A percentile compares a stretch with the other conserved stretches of the same genome.
These are phyloP conservation scores for Drosophila aff. DNA, from an alignment of 1,140 invertebrate genomes.

Conservation along the genomic window DNA sequence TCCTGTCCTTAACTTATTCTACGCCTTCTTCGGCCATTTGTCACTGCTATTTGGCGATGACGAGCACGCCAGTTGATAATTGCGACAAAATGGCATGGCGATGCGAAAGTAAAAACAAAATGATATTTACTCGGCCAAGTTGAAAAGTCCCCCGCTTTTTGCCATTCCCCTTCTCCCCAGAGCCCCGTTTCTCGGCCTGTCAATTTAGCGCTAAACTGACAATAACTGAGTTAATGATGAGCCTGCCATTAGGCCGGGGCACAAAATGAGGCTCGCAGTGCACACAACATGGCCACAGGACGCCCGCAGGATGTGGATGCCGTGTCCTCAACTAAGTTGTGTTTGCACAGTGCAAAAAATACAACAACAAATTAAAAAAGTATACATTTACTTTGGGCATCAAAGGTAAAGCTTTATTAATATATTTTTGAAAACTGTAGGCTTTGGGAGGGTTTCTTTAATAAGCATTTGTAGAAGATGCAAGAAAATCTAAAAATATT, in stretches of 20 bases:
- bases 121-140: slow-evolving; percentile 56
- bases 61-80: slow-evolving; percentile 61
- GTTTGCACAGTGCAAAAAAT: slow-evolving; percentile 24
- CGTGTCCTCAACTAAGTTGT: slow-evolving; percentile 38
- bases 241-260: slow-evolving; percentile 62
- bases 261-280: slow-evolving; percentile 54
- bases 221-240: slow-evolving; percentile 80
- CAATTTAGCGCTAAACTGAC: slow-evolving; percentile 76
- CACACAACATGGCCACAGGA: slow-evolving; percentile 30
- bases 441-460: no score
- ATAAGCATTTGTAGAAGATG: neutral
- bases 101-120: slow-evolving; percentile 62
- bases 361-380: neutral
- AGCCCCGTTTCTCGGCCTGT: slow-evolving; percentile 47
- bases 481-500: neutral
- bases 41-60: slow-evolving; percentile 49
- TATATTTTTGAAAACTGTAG: neutral
- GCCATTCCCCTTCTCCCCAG: neutral
- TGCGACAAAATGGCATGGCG: slow-evolving; percentile 40
- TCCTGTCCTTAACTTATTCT: slow-evolving; percentile 15
- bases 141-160: slow-evolving; percentile 11
- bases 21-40: slow-evolving; percentile 23
- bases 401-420: neutral
- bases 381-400: neutral
- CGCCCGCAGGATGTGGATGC: slow-evolving; percentile 41